Percentiles rank a stretch among this genome's conserved stretches.
Evolutionary conservation across 1,140 invertebrate species (phyloP).

Genomic region (Apocrypta bakeri): DNA sequence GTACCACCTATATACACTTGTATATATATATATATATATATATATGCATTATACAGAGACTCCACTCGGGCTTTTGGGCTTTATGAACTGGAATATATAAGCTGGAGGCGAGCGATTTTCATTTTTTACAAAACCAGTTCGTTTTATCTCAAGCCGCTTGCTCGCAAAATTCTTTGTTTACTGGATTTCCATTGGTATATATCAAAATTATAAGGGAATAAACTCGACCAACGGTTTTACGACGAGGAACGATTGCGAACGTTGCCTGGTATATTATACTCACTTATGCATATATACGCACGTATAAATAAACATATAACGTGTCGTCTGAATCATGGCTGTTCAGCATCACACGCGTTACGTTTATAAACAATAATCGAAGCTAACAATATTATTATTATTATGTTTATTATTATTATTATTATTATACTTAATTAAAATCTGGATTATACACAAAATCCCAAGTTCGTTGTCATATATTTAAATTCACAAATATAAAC

Average conservation of each 20-base stretch:
- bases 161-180: constrained; percentile 38
- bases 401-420: too few relatives aligned
- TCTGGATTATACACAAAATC: too few relatives aligned
- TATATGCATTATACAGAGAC: background rate
- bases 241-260: background rate
- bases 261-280: background rate
- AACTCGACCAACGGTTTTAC: background rate
- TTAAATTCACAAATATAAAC: too few relatives aligned
- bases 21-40: too few relatives aligned
- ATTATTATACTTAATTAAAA: constrained; percentile 49
- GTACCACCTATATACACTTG: background rate
- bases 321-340: too few relatives aligned
- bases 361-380: too few relatives aligned
- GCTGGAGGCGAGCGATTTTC: background rate
- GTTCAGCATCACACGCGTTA: too few relatives aligned
- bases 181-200: background rate
- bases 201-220: constrained; percentile 28
- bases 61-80: background rate
- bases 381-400: too few relatives aligned
- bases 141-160: constrained; percentile 5
- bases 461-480: too few relatives aligned
- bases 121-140: constrained; percentile 29
- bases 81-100: constrained; percentile 22
- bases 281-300: background rate
- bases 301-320: background rate